A percentile compares a stretch with the other conserved stretches of the same genome.
Conservation (phyloP, 2,888 invertebrate species). For the Hypselothyrea guttata region DNA sequence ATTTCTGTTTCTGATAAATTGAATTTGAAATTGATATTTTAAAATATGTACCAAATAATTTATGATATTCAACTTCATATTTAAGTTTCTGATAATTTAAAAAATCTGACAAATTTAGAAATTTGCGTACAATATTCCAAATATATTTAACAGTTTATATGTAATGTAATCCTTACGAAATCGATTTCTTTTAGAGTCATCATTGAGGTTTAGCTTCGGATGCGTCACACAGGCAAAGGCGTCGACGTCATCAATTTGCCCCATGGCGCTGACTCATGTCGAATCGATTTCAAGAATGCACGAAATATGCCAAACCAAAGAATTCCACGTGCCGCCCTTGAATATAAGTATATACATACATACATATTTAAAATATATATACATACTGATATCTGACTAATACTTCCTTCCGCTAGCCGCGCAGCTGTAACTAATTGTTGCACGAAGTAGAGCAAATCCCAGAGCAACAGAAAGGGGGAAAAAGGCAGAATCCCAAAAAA, state of each 20-base stretch:
- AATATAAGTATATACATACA: constrained; percentile 14
- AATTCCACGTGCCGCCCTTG: constrained; percentile 51
- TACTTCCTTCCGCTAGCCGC: constrained; percentile 64
- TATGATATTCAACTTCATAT: too few species aligned
- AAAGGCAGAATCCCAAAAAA: constrained; percentile 5
- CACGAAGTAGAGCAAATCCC: constrained; percentile 42
- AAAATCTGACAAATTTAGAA: too few species aligned
- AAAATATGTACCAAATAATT: too few species aligned
- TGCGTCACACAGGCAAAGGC: constrained; percentile 40
- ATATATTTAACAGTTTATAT: too few species aligned
- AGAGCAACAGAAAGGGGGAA: constrained; percentile 13
- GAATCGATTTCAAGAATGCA: constrained; percentile 47
- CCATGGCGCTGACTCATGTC: constrained; percentile 43
- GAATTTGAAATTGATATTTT: too few species aligned
- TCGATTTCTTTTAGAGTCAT: too few species aligned
- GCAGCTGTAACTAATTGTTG: constrained; percentile 68
- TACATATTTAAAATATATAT: too few species aligned
- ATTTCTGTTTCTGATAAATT: too few species aligned
- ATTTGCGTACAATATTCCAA: too few species aligned
- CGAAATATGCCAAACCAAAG: constrained; percentile 39
- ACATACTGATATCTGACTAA: constrained; percentile 52
- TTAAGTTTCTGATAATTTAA: too few species aligned
- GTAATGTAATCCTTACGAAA: too few species aligned
- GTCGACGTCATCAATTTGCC: constrained; percentile 33
- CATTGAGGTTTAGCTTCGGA: neutral